These are phyloP conservation scores for Lacerta bilineata DNA, from an alignment of 2,797 vertebrate genomes.

Conservation along the genomic window DNA sequence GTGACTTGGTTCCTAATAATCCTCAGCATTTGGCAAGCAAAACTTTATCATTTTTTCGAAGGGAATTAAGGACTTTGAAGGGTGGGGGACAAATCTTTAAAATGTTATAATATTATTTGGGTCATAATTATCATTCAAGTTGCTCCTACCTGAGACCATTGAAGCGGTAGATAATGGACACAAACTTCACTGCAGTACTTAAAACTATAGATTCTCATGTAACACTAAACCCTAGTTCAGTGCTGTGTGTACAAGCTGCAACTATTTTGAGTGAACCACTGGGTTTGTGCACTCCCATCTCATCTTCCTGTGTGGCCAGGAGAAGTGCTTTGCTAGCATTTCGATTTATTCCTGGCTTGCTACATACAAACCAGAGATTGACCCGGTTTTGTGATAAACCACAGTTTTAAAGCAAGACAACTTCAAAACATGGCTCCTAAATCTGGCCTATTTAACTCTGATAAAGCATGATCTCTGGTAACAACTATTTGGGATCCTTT, in stretches of 20 bases:
- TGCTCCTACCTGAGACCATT: not conserved
- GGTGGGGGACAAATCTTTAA: not conserved
- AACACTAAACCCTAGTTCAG: not conserved
- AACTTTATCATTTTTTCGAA: not conserved
- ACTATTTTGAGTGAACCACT: not conserved
- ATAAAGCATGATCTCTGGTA: too few relatives aligned
- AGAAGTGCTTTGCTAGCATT: not conserved
- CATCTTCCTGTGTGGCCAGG: not conserved
- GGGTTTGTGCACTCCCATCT: not conserved
- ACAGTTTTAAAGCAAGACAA: too few relatives aligned
- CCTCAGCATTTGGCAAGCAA: conserved; percentile 45
- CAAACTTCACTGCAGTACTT: not conserved
- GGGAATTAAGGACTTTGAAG: not conserved
- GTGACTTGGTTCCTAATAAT: conserved; percentile 51
- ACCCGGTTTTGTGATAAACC: too few relatives aligned
- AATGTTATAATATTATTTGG: not conserved
- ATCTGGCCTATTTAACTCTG: too few relatives aligned
- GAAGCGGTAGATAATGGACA: not conserved
- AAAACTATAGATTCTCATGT: not conserved
- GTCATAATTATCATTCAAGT: not conserved
- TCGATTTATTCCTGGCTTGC: not conserved
- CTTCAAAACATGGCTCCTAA: too few relatives aligned
- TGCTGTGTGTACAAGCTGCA: not conserved
- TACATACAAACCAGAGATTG: too few relatives aligned
- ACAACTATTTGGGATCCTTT: too few relatives aligned